These are phyloP conservation scores for Pseudococcus jackbeardsleyi DNA, from an alignment of 2,888 invertebrate genomes.

Conservation along the genomic window DNA sequence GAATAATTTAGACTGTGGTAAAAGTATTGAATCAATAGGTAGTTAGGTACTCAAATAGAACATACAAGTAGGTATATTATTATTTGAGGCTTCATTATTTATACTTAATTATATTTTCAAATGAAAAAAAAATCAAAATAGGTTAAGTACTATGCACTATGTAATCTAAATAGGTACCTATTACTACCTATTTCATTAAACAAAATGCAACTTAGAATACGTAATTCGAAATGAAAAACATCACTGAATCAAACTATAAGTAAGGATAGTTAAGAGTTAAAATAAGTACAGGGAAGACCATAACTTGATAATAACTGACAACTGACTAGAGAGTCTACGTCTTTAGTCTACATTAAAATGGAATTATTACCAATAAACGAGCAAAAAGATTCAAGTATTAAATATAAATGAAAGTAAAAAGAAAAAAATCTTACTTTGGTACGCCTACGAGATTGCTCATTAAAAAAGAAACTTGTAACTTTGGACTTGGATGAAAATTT, in stretches of 20 bases:
- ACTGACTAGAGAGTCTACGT: neutral
- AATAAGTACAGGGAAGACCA: neutral
- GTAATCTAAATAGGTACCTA: neutral
- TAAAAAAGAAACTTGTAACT: too few relatives aligned
- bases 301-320: neutral
- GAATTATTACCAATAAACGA: neutral
- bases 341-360: neutral
- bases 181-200: too few relatives aligned
- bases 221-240: neutral
- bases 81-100: neutral
- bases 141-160: neutral
- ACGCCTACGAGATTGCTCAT: too few relatives aligned
- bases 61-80: neutral
- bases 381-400: neutral
- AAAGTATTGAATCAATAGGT: neutral
- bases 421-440: too few relatives aligned
- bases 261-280: neutral
- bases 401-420: too few relatives aligned
- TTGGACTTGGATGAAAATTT: too few relatives aligned
- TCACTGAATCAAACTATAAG: neutral
- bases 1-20: neutral
- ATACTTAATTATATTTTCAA: neutral
- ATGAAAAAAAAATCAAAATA: neutral
- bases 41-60: neutral
- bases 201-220: too few relatives aligned